Base-by-base conservation (phyloP, 2,888 invertebrate species). In the Polia nebulosa region DNA sequence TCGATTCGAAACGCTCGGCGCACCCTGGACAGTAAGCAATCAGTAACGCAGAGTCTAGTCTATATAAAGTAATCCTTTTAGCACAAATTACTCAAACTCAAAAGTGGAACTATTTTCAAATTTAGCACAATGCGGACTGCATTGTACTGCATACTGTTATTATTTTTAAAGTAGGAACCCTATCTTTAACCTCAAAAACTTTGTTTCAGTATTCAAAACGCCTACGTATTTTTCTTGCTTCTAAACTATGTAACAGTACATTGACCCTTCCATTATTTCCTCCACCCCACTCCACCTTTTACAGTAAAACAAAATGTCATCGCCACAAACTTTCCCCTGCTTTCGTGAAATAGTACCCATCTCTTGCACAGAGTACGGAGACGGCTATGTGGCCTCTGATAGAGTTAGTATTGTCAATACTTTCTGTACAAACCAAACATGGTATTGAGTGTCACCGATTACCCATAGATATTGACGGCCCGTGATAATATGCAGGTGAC, bases 301-400 rank as follows among this genome's bases (percentile, higher is more conserved):
- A 17, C 20, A 13, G 22, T 41, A 53, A 58, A 78, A 72, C 41
- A 72, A 61, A 71, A 63, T 51, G 39, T 27, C 79, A 47, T n/a
- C 15, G n/a, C 45, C 20, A 41, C 52, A 47, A 78, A 78, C 49
- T 73, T 49, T 45, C 20, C 44, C 53, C 8, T 15, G 32, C 11
- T 25, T 20, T 20, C 7, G 25, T 39, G 27, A 62, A 62, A 62
- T 49, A 49, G 32, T 41, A n/a, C n/a, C n/a, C n/a, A n/a, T 39
- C 39, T 20, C 15, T 11, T 29, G 3, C 32, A 52, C 20, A 52
- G 52, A 52, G 7, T 11, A 32, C 1, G 52, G 32, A 51, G 1
- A 11, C 51, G 2, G 2, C 1, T 32, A 0, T 0, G n/a, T 1
- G 32, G 32, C 29, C 9, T 0, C 29, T n/a, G 11, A 29, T 1